phyloP scores from a whole-genome alignment of 2,797 vertebrate species.

The Dryobates pubescens region DNA sequence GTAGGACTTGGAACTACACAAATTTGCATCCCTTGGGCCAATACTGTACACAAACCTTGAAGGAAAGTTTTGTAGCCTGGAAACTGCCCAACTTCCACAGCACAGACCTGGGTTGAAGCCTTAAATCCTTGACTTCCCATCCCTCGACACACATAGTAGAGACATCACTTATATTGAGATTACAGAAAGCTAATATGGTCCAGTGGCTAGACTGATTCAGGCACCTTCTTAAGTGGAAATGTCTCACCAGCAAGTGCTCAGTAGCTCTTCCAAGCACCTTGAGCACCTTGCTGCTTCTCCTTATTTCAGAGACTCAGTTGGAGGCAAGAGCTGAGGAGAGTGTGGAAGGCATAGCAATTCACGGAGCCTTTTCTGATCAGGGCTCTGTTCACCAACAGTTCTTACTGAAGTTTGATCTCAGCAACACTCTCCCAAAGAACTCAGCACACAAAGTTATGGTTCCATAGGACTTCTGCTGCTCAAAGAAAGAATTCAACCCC shows the following conservation, averaged over 20 bases:
- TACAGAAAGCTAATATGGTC: neutral
- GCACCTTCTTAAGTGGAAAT: neutral
- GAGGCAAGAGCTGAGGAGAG: neutral
- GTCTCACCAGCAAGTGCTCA: neutral
- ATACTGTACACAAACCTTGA: neutral
- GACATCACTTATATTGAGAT: neutral
- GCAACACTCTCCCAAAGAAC: neutral
- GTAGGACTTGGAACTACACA: too few species aligned
- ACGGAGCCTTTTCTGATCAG: neutral
- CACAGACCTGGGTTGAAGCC: accelerated
- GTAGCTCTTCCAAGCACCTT: neutral
- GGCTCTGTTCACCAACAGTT: neutral
- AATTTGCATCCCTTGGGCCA: neutral
- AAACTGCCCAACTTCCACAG: neutral
- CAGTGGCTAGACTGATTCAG: neutral
- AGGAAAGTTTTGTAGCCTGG: neutral
- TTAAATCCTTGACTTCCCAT: neutral
- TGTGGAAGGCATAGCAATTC: neutral
- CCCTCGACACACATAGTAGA: too few species aligned
- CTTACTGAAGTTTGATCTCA: neutral
- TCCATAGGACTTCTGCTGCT: neutral
- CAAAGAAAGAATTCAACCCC: neutral
- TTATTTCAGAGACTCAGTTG: neutral
- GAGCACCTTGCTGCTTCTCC: neutral
- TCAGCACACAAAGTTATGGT: neutral